Conservation (phyloP, 2,888 invertebrate genomes). For the Junonia oenone region DNA sequence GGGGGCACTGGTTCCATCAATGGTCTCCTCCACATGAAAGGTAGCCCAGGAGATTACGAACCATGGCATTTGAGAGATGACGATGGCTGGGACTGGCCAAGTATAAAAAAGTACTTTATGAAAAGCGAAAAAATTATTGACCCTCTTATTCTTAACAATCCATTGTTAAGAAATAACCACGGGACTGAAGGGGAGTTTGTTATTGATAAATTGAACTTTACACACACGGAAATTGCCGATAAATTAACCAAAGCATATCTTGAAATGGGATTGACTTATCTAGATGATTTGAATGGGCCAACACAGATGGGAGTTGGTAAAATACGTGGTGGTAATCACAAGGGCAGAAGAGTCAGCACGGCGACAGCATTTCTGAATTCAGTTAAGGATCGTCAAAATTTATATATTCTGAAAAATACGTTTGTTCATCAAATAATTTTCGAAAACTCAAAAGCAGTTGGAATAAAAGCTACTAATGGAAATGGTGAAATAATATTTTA, state of each 20-base stretch:
- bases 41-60: conserved; percentile 57
- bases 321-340: conserved; percentile 68
- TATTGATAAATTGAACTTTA: conserved; percentile 69
- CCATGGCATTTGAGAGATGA: conserved; percentile 52
- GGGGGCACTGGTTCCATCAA: conserved; percentile 70
- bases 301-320: conserved; percentile 77
- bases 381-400: conserved; percentile 48
- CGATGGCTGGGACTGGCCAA: conserved; percentile 67
- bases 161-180: conserved; percentile 53
- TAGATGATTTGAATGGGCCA: conserved; percentile 60
- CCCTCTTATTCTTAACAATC: conserved; percentile 56
- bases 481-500: conserved; percentile 44
- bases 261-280: conserved; percentile 69
- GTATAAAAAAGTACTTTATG: conserved; percentile 56
- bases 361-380: conserved; percentile 70
- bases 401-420: conserved; percentile 55
- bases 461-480: conserved; percentile 45
- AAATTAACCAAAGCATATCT: conserved; percentile 59
- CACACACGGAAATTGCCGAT: conserved; percentile 51
- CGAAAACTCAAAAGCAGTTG: conserved; percentile 42
- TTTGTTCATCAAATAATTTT: conserved; percentile 40
- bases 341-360: conserved; percentile 77
- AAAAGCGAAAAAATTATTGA: conserved; percentile 65
- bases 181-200: conserved; percentile 72
- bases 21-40: conserved; percentile 61